Evolutionary conservation across 2,113 vertebrate species (phyloP).

Genomic region (Oenanthe melanoleuca): DNA sequence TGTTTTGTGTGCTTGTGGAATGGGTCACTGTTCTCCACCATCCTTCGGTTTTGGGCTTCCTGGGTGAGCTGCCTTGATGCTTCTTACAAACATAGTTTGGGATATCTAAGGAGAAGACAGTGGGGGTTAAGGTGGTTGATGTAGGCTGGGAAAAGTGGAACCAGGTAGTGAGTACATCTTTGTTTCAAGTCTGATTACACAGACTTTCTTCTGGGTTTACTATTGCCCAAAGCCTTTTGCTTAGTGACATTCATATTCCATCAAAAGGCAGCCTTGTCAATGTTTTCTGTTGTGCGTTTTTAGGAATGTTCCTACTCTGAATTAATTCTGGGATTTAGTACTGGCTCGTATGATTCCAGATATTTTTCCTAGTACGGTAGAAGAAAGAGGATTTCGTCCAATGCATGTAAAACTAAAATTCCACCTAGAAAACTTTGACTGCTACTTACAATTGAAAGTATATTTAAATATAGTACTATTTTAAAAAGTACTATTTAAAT

Average conservation of each 20-base stretch:
- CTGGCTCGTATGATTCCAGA: background rate
- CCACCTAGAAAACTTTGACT: background rate
- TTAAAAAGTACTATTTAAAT: background rate
- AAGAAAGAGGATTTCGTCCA: background rate
- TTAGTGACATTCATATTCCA: background rate
- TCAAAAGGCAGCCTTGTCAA: background rate
- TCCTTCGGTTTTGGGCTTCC: background rate
- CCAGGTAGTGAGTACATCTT: background rate
- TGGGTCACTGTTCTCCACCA: background rate
- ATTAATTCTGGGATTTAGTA: background rate
- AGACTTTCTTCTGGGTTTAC: background rate
- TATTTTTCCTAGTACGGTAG: background rate
- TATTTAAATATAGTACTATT: background rate
- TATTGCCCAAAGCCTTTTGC: background rate
- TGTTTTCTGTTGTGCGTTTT: background rate
- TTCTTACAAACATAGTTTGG: background rate
- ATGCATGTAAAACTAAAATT: background rate
- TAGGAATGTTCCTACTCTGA: background rate
- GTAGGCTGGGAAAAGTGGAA: background rate
- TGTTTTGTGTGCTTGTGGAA: background rate
- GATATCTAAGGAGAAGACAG: background rate
- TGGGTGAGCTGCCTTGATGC: background rate
- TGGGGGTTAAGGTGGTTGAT: background rate
- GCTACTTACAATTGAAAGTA: background rate
- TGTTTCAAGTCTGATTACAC: background rate